Evolutionary conservation across 92 coral and sea anemone genomes (phyloP), one percentile per base, ranked within the genome.

Genomic region (Epizoanthus stellaris): DNA sequence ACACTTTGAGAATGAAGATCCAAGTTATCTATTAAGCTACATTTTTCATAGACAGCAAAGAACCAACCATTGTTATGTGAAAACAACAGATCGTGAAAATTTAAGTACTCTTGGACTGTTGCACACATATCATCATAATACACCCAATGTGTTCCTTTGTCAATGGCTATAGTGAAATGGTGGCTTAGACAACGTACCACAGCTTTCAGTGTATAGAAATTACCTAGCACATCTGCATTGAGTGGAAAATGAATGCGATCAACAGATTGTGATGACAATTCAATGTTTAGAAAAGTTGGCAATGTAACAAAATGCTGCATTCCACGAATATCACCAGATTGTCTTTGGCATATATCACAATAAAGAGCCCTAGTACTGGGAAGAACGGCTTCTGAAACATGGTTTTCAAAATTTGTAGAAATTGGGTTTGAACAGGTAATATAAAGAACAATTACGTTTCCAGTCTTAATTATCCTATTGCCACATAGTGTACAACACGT

Each of bases 21-120:
- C 38, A 30, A 30, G 75, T 70, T 20, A 70, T 70, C 36, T 70
- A n/a, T 20, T 70, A 70, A 38, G 75, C 75, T 70, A 76, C 74
- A 85, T 70, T 65, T 85, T 66, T 75, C 88, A 85, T 73, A 85
- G 88, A 75, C 88, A 56, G 88, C 88, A 85, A 85, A 85, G 66
- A 67, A 85, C 88, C 88, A 85, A 69, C 88, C 88, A 85, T 66
- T 76, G 70, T 59, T 63, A 85, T 72, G 82, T n/a, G 82, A 21
- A 85, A 30, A 36, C 76, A 63, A 85, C 16, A 85, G 75, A 53
- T 85, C 36, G 14, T 85, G 65, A 85, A 74, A 74, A 72, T 69
- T 85, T 34, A 69, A 19, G 52, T 58, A 86, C 58, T 76, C 54
- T 65, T 66, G 76, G 34, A 86, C 69, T 67, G 85, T 30, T 67